These are phyloP conservation scores for Rotaria macrura DNA, from an alignment of 2,888 invertebrate genomes.

Conservation along the genomic window DNA sequence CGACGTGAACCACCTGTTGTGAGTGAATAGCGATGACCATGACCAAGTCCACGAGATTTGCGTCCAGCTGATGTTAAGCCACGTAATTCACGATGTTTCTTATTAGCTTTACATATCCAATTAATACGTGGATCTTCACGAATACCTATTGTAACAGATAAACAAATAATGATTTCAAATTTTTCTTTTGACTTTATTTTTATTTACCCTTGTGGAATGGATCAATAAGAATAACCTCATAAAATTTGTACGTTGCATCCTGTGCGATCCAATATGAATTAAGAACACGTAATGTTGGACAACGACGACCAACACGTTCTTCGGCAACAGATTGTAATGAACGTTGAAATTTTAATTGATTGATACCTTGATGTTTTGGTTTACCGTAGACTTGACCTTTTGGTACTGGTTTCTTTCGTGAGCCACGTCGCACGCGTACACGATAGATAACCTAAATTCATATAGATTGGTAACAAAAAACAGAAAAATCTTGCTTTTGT, in stretches of 20 bases:
- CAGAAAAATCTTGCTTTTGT: background rate
- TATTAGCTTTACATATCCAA: conserved; percentile 92
- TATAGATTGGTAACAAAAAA: background rate
- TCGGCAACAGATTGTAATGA: conserved; percentile 91
- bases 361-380: conserved; percentile 95
- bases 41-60: conserved; percentile 77
- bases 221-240: conserved; percentile 60
- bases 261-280: conserved; percentile 99
- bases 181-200: no score
- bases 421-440: conserved; percentile 92
- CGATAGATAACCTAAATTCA: conserved; percentile 68
- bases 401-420: conserved; percentile 92
- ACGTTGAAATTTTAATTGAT: conserved; percentile 87
- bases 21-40: conserved; percentile 72
- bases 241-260: conserved; percentile 97
- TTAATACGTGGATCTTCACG: conserved; percentile 87
- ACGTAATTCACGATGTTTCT: conserved; percentile 94
- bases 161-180: background rate
- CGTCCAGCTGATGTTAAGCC: conserved; percentile 90
- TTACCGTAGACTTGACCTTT: conserved; percentile 88
- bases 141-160: conserved; percentile 59
- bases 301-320: conserved; percentile 88
- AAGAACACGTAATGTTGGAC: conserved; percentile 82
- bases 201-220: conserved; percentile 23
- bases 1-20: conserved; percentile 91